These are phyloP conservation scores for Lamproptera curius DNA, from an alignment of 2,888 invertebrate species.

Conservation along the genomic window DNA sequence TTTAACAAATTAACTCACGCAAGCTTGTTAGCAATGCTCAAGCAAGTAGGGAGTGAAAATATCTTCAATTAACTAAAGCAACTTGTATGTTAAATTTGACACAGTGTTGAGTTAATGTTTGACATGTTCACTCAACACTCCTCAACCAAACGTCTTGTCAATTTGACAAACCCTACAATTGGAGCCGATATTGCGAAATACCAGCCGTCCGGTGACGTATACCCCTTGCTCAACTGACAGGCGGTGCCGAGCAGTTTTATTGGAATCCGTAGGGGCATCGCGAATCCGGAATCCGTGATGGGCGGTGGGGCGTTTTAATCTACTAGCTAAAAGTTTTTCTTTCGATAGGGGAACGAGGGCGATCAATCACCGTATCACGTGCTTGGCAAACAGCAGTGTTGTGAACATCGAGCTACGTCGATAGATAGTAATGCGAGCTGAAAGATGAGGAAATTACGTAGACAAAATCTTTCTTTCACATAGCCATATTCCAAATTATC, in stretches of 20 bases:
- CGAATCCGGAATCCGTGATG: conserved; percentile 63
- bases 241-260: conserved; percentile 41
- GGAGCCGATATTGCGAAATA: conserved; percentile 12
- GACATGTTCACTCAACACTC: neutral
- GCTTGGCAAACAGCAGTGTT: no score
- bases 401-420: no score
- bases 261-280: conserved; percentile 58
- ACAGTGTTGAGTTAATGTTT: neutral
- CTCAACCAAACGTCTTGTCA: neutral
- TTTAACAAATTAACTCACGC: no score
- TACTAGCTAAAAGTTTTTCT: conserved; percentile 30
- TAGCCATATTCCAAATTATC: no score
- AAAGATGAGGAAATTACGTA: no score
- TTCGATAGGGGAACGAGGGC: conserved; percentile 1
- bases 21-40: no score
- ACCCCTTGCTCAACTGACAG: conserved; percentile 13
- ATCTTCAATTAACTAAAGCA: neutral
- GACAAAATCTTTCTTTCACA: no score
- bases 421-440: no score
- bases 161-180: conserved; percentile 6
- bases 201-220: neutral
- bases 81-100: neutral
- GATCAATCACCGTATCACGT: no score
- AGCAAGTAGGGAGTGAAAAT: neutral
- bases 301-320: conserved; percentile 47